Evolutionary conservation across 2,888 invertebrate species (phyloP).

Genomic region (Sarcophaga carnaria): DNA sequence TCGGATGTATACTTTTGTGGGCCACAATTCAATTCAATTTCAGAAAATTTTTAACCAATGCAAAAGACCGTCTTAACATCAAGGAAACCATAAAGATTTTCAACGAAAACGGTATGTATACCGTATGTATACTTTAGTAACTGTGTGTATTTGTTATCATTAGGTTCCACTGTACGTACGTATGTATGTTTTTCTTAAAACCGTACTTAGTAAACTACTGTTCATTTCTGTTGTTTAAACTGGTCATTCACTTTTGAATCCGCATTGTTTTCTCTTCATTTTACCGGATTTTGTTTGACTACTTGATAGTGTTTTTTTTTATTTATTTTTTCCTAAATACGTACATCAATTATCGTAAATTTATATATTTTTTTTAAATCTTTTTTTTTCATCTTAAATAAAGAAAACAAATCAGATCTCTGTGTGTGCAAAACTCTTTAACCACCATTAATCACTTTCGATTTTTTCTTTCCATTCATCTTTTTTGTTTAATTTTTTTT

Average conservation of each 20-base stretch:
- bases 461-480: not conserved
- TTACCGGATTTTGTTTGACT: not conserved
- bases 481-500: not conserved
- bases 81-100: no score
- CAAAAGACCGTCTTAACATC: no score
- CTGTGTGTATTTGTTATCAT: no score
- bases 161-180: not conserved
- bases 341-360: not conserved
- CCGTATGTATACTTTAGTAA: no score
- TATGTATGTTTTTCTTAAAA: no score
- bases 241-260: conserved; percentile 7
- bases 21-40: no score
- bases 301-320: not conserved
- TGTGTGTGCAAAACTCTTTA: not conserved
- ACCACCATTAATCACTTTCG: conserved; percentile 28
- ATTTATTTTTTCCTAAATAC: not conserved
- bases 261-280: not conserved
- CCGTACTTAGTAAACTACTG: not conserved
- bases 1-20: no score
- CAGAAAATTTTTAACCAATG: no score
- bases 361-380: not conserved
- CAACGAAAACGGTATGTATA: no score
- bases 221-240: not conserved
- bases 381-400: not conserved
- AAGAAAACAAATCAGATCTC: not conserved